phyloP scores from a whole-genome alignment of 2,888 invertebrate species.

The Syrphus vitripennis region DNA sequence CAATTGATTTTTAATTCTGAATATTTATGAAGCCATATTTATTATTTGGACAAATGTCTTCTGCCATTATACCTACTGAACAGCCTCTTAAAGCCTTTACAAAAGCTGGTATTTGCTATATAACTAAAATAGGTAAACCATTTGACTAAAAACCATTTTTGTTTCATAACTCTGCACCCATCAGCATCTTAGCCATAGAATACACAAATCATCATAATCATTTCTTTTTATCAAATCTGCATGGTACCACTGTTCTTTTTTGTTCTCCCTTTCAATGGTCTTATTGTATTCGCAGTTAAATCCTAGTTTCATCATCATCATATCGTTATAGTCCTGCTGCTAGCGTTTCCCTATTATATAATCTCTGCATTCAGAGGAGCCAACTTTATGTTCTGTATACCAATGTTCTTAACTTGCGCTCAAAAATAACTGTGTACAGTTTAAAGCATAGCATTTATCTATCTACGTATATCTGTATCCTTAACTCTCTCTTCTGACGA shows the following conservation, averaged over 20 bases:
- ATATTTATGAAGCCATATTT: background rate
- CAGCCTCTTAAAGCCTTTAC: too few relatives aligned
- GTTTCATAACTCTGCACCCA: slow-evolving; percentile 1
- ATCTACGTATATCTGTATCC: too few relatives aligned
- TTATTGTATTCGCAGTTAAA: slow-evolving; percentile 20
- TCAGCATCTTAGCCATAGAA: background rate
- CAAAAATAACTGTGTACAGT: background rate
- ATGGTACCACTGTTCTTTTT: background rate
- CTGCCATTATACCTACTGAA: background rate
- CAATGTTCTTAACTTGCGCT: background rate
- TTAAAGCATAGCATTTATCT: slow-evolving; percentile 2
- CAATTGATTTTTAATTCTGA: background rate
- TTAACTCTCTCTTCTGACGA: background rate
- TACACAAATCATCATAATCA: slow-evolving; percentile 10
- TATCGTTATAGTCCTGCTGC: slow-evolving; percentile 9
- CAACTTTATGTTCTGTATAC: background rate
- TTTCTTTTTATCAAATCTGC: slow-evolving; percentile 10
- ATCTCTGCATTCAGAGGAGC: slow-evolving; percentile 21
- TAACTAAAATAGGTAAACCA: too few relatives aligned
- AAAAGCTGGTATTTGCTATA: background rate
- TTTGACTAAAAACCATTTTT: background rate
- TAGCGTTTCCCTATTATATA: slow-evolving; percentile 11
- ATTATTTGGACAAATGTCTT: background rate
- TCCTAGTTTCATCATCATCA: background rate
- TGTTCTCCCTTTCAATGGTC: background rate